phyloP scores from a whole-genome alignment of 2,113 vertebrate genomes.

The Ictalurus punctatus region DNA sequence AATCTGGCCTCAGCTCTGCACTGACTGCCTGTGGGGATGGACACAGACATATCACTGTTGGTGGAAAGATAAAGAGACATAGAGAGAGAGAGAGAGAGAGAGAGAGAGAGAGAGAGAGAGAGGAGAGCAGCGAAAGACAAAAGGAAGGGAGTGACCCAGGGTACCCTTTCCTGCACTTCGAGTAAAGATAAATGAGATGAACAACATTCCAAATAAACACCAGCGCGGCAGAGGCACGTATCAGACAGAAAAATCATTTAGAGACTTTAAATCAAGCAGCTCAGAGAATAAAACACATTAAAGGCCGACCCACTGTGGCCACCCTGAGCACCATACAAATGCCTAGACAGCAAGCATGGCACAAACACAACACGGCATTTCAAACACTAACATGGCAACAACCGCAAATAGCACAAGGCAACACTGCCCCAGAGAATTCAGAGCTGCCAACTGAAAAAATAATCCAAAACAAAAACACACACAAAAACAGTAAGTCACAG shows the following conservation, averaged over 20 bases:
- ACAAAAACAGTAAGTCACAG: background rate
- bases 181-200: slow-evolving; percentile 38
- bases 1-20: slow-evolving; percentile 79
- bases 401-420: background rate
- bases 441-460: background rate
- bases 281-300: slow-evolving; percentile 33
- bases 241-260: slow-evolving; percentile 23
- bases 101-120: background rate
- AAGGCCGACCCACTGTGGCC: slow-evolving; percentile 48
- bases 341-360: slow-evolving; percentile 43
- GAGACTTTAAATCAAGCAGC: slow-evolving; percentile 34
- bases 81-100: background rate
- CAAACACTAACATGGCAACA: slow-evolving; percentile 14
- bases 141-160: background rate
- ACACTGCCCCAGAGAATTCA: background rate
- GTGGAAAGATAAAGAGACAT: background rate
- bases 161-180: slow-evolving; percentile 41
- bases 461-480: background rate
- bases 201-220: slow-evolving; percentile 47
- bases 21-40: slow-evolving; percentile 67
- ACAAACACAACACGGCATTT: slow-evolving; percentile 23
- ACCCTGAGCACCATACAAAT: slow-evolving; percentile 50
- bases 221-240: background rate
- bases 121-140: background rate
- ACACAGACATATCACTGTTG: slow-evolving; percentile 5